Evolutionary conservation across 2,888 invertebrate genomes (phyloP), one percentile per base, ranked within the genome.

Genomic region (Cephus sareptanus): DNA sequence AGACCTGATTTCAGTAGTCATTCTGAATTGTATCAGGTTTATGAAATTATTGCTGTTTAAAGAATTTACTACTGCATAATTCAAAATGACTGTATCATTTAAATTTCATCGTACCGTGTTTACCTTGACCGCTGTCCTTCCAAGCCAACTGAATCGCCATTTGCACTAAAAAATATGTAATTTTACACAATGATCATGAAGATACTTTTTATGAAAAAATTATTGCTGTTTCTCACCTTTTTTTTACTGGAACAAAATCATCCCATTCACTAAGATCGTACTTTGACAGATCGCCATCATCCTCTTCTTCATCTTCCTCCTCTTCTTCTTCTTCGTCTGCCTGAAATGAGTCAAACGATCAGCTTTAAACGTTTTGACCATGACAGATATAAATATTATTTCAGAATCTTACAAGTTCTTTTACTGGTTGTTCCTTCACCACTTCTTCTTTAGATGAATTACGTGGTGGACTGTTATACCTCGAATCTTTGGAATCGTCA

Each of bases 251-350:
- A 73, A 87, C 88, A 81, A 90, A 88, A 81, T 92, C 92, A 76
- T 93, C 93, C 93, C 93, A 93, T 87, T 93, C 93, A 79, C 93
- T 93, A 80, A 93, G 91, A 90, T 93, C 93, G 83, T 93, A 93
- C 84, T 93, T 93, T 13, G 93, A 93, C 82, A 93, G 89, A 90
- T 93, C 93, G 30, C 92, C 93, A 85, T 93, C 93, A 73, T 93
- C 93, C 73, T 93, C 93, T 15, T 93, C 93, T 11, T 93, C 93
- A 1, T 93, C 93, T 11, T 93, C 93, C 0, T 93, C 93, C 2
- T 92, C 93, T 1, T 92, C 92, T 75, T 92, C 92, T 11, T 91
- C 91, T 76, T 89, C 85, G 34, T 90, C 84, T 15, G 84, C 80
- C 75, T 83, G 81, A 11, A 84, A 80, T 79, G 56, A 23, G 2